Conservation (phyloP, 2,797 vertebrate species). For the Mastacembelus armatus region DNA sequence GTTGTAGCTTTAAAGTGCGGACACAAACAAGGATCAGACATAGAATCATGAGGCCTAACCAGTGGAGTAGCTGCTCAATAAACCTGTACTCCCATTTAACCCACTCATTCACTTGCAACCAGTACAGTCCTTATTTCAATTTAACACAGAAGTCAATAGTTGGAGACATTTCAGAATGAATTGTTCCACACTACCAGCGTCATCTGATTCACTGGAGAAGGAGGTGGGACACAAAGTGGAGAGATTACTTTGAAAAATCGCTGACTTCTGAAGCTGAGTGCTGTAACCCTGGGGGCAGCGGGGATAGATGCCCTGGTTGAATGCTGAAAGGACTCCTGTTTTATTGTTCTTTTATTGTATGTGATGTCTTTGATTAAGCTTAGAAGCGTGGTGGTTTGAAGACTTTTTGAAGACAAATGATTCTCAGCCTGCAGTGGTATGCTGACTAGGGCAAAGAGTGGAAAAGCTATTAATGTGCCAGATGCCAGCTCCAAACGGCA, state of each 20-base stretch:
- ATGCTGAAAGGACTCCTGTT: constrained; percentile 52
- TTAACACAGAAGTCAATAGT: constrained; percentile 36
- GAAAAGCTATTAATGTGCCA: constrained; percentile 40
- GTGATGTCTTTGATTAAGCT: constrained; percentile 73
- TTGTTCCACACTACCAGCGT: constrained; percentile 19
- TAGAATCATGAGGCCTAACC: background rate
- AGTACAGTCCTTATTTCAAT: constrained; percentile 12
- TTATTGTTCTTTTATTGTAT: constrained; percentile 71
- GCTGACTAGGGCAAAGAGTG: constrained; percentile 49
- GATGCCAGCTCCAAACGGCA: constrained; percentile 47
- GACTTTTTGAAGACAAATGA: constrained; percentile 68
- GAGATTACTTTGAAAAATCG: constrained; percentile 65
- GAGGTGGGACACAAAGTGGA: constrained; percentile 34
- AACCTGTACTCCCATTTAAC: constrained; percentile 18
- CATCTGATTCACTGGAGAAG: constrained; percentile 29
- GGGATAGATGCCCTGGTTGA: constrained; percentile 47
- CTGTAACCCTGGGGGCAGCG: constrained; percentile 45
- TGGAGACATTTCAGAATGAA: constrained; percentile 35
- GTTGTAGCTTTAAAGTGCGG: constrained; percentile 2
- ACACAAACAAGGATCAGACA: background rate
- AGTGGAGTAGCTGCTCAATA: constrained; percentile 11
- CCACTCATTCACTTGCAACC: constrained; percentile 5
- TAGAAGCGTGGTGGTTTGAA: constrained; percentile 50
- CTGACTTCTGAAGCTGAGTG: constrained; percentile 57
- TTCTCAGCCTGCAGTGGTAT: constrained; percentile 41